Evolutionary conservation across 2,113 vertebrate species (phyloP), one percentile per base, ranked within the genome.

Genomic region (Maccullochella peelii): DNA sequence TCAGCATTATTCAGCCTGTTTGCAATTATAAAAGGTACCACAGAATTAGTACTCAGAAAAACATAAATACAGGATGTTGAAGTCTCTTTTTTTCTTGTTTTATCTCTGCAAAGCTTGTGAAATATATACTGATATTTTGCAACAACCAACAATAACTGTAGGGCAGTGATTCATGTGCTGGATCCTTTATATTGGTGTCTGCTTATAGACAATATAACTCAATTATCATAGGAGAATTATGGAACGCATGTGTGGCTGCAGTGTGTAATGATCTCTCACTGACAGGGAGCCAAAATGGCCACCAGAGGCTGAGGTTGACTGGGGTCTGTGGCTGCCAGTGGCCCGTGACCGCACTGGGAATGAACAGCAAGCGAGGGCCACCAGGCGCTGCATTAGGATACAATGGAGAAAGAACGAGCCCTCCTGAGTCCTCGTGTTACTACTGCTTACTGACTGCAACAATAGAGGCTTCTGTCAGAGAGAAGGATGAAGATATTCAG

Each of bases 381-480:
- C 93, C 76, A 83, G 74, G 86, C 42, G 49, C 89, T 90, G 88
- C 86, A 73, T 91, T 86, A 84, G 80, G 86, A 88, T 30, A 87
- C 85, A 81, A 89, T 30, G 81, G 90, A 94, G 91, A 91, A 83
- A 88, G 86, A 86, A 73, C 5, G 80, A 83, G 68, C 69, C 55
- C 85, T 85, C 58, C 81, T 67, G 83, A 85, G 88, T 91, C 89
- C 88, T 94, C 86, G 82, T 88, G 87, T 95, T 94, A 93, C 94
- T 84, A 0, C 86, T 58, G 82, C 79, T 87, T 73, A 75, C 70
- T 36, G 63, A 83, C 49, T 30, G 83, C 77, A 87, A 95, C 95
- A 95, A 94, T 73, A 89, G 80, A 86, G 79, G 82, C 92, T 87
- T 93, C 94, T 95, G 92, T 95, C 89, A 71, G 85, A 68, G 62